Evolutionary conservation across 1,140 invertebrate species (phyloP).

Genomic region (Sipha flava): DNA sequence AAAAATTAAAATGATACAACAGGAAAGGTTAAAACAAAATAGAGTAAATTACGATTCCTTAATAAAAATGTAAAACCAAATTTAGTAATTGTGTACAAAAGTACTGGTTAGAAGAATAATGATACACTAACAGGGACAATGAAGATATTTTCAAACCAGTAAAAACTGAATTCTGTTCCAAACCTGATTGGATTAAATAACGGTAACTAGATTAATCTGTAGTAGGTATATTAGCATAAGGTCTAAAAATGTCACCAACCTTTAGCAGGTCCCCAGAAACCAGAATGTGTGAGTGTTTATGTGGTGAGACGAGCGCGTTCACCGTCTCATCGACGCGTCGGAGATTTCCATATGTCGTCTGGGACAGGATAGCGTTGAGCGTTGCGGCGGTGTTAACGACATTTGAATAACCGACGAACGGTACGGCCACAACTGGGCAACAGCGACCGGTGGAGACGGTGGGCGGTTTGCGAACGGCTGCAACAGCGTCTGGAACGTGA

Average conservation of each 20-base stretch:
- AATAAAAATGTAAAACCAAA: too few relatives aligned
- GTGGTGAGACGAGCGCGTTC: background rate
- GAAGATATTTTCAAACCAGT: background rate
- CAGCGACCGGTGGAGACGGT: too few relatives aligned
- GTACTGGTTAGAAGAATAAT: background rate
- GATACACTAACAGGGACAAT: background rate
- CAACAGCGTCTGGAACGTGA: too few relatives aligned
- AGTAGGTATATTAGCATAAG: background rate
- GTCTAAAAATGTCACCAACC: background rate
- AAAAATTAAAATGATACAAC: too few relatives aligned
- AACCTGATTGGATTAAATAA: slow-evolving; percentile 1
- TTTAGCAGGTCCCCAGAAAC: background rate
- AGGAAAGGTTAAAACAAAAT: too few relatives aligned
- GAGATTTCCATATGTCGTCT: background rate
- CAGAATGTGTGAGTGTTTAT: background rate
- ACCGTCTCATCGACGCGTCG: background rate
- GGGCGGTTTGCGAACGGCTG: too few relatives aligned
- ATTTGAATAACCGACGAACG: background rate
- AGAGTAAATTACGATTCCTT: too few relatives aligned
- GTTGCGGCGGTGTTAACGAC: background rate
- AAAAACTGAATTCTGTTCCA: background rate
- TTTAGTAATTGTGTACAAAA: too few relatives aligned
- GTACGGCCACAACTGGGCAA: background rate
- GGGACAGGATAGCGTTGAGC: background rate
- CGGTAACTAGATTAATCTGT: background rate